phyloP scores from a whole-genome alignment of 1,140 invertebrate species.

The Bombyx mandarina region DNA sequence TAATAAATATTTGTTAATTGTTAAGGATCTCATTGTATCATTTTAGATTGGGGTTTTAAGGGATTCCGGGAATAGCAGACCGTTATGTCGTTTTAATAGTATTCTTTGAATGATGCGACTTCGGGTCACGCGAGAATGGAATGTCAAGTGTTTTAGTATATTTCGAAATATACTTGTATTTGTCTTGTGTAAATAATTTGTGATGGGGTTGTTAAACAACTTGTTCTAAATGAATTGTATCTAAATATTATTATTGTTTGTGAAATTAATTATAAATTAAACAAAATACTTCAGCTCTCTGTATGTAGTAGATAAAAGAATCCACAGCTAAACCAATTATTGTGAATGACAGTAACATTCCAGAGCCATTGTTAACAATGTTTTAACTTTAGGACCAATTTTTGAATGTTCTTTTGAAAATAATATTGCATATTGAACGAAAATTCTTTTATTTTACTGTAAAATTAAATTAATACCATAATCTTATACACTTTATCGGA shows the following conservation, averaged over 20 bases:
- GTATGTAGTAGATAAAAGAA: constrained; percentile 12
- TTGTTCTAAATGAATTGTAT: constrained; percentile 15
- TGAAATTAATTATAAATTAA: background rate
- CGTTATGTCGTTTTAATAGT: constrained; percentile 38
- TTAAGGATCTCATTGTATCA: constrained; percentile 68
- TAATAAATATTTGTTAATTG: constrained; percentile 67
- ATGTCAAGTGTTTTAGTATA: background rate
- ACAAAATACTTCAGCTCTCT: constrained; percentile 39
- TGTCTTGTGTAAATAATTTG: constrained; percentile 11
- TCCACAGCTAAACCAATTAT: constrained; percentile 40
- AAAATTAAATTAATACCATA: too few relatives aligned
- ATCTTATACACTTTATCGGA: background rate
- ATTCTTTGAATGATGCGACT: constrained; percentile 12
- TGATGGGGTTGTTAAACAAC: constrained; percentile 24
- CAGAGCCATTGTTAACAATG: constrained; percentile 69
- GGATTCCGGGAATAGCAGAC: constrained; percentile 55
- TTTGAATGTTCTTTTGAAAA: constrained; percentile 70
- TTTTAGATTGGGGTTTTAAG: constrained; percentile 43
- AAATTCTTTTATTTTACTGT: too few relatives aligned
- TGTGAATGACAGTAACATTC: constrained; percentile 61
- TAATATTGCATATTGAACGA: constrained; percentile 67
- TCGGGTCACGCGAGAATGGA: background rate
- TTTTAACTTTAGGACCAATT: constrained; percentile 69
- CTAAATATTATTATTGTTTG: constrained; percentile 1
- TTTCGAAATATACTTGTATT: background rate